phyloP scores from a whole-genome alignment of 2,113 vertebrate genomes.

The Percopsis transmontana region DNA sequence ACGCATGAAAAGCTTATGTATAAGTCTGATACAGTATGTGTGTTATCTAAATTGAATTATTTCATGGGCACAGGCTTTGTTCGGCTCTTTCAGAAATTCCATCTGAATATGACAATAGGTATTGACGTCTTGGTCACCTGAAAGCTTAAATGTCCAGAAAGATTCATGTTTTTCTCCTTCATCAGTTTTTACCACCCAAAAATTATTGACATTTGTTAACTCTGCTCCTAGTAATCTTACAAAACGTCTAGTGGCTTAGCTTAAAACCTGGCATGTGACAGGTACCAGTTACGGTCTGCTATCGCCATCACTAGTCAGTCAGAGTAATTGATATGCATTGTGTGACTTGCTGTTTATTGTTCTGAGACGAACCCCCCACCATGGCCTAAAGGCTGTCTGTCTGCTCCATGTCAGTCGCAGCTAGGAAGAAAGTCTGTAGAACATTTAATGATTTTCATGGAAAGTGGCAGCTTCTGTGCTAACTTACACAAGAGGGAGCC shows the following conservation, averaged over 20 bases:
- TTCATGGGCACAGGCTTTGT: not conserved
- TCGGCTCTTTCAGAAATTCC: not conserved
- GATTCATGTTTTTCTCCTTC: not conserved
- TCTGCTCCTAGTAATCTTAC: conserved; percentile 6
- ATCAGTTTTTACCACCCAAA: not conserved
- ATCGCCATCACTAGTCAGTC: conserved; percentile 47
- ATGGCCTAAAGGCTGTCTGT: conserved; percentile 15
- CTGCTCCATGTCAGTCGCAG: conserved; percentile 45
- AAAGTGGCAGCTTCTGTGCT: conserved; percentile 32
- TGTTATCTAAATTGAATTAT: conserved; percentile 21
- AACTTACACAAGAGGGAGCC: conserved; percentile 31
- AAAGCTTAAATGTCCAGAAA: not conserved
- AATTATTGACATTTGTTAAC: not conserved
- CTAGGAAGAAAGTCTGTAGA: conserved; percentile 23
- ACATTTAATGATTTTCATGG: conserved; percentile 54
- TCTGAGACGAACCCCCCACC: conserved; percentile 28
- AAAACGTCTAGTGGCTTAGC: conserved; percentile 5
- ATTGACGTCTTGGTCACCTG: not conserved
- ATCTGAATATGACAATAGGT: not conserved
- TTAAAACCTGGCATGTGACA: conserved; percentile 19
- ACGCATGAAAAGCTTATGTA: conserved; percentile 11
- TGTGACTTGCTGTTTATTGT: conserved; percentile 52
- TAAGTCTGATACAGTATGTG: conserved; percentile 5
- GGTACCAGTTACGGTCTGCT: conserved; percentile 25
- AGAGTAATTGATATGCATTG: conserved; percentile 48